phyloP scores from a whole-genome alignment of 2,888 invertebrate genomes.

The Ormia ochracea region DNA sequence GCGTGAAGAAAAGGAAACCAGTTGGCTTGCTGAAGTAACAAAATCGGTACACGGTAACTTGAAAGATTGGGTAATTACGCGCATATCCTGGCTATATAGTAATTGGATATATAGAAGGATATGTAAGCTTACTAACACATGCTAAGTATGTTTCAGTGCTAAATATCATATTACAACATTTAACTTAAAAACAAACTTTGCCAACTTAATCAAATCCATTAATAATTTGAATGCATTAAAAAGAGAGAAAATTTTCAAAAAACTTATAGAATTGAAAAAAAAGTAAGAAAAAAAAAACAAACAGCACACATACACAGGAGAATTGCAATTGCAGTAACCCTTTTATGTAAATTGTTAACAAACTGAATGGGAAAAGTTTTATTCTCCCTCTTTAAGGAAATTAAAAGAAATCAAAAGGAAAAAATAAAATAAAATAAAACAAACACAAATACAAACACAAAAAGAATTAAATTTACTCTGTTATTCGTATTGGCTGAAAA shows the following conservation, averaged over 20 bases:
- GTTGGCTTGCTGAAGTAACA: too few relatives aligned
- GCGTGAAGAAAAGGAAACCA: too few relatives aligned
- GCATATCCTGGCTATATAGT: too few relatives aligned
- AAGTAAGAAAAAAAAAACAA: not conserved
- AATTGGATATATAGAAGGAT: too few relatives aligned
- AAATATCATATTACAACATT: not conserved
- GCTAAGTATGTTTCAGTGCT: too few relatives aligned
- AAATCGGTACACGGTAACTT: too few relatives aligned
- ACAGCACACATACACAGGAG: too few relatives aligned
- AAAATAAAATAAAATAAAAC: too few relatives aligned
- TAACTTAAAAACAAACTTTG: not conserved
- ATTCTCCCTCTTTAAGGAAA: too few relatives aligned
- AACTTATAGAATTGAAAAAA: not conserved
- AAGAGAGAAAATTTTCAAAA: not conserved
- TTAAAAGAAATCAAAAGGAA: too few relatives aligned
- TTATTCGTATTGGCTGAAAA: constrained; percentile 26
- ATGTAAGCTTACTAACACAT: too few relatives aligned
- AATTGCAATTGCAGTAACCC: constrained; percentile 30
- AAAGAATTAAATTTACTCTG: constrained; percentile 28
- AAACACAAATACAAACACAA: not conserved
- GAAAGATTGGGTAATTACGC: too few relatives aligned
- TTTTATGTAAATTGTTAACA: constrained; percentile 39
- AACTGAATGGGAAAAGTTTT: constrained; percentile 5
- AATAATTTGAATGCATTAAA: not conserved
- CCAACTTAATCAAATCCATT: not conserved